Evolutionary conservation across 2,888 invertebrate species (phyloP).

Genomic region (Dryobotodes eremita): DNA sequence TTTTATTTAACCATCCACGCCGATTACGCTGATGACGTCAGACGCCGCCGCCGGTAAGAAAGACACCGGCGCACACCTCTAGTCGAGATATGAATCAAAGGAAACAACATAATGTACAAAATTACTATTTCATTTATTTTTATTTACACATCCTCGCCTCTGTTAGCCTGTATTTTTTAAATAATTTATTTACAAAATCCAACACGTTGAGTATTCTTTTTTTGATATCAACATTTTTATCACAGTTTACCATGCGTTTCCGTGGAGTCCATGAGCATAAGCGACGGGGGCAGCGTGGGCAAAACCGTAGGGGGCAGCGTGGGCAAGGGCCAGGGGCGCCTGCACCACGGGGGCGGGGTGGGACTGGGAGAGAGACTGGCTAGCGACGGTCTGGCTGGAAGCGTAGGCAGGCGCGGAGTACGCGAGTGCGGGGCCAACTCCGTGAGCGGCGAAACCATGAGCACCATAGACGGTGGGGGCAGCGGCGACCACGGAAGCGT

Average conservation of each 20-base stretch:
- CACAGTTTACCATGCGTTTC: slow-evolving; percentile 88
- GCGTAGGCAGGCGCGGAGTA: slow-evolving; percentile 72
- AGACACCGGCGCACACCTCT: too few species aligned
- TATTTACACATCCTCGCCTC: slow-evolving; percentile 89
- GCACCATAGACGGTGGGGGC: slow-evolving; percentile 64
- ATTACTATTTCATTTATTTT: slow-evolving; percentile 86
- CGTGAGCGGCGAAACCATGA: slow-evolving; percentile 67
- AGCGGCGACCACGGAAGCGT: slow-evolving; percentile 72
- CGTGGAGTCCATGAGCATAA: slow-evolving; percentile 73
- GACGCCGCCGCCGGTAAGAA: too few species aligned
- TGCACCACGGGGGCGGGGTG: slow-evolving; percentile 81
- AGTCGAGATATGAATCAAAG: slow-evolving; percentile 38
- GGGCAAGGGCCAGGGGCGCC: slow-evolving; percentile 75
- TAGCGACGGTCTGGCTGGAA: slow-evolving; percentile 80
- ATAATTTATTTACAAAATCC: slow-evolving; percentile 85
- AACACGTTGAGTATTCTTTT: slow-evolving; percentile 87
- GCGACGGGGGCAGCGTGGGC: slow-evolving; percentile 72
- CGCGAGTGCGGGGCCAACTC: slow-evolving; percentile 68
- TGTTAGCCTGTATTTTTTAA: slow-evolving; percentile 80
- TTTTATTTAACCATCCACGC: neutral
- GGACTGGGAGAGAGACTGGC: slow-evolving; percentile 84
- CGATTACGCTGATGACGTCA: too few species aligned
- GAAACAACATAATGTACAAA: slow-evolving; percentile 64
- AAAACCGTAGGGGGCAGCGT: slow-evolving; percentile 72
- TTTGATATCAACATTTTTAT: slow-evolving; percentile 83